Conservation (phyloP, 2,888 invertebrate species). For the Lingula anatina region DNA sequence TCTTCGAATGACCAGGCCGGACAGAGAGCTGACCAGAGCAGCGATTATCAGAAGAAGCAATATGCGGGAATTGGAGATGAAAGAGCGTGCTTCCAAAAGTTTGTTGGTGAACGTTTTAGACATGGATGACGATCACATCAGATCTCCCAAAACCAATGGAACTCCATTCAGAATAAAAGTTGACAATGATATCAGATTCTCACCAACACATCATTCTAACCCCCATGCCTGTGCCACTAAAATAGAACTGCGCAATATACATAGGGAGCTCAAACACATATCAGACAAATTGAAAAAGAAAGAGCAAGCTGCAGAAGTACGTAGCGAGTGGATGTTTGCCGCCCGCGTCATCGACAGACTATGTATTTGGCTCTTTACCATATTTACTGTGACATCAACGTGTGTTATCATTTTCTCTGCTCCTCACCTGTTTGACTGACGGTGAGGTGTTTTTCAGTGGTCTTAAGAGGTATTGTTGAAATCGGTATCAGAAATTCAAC, state of each 20-base stretch:
- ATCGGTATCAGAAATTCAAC: too few species aligned
- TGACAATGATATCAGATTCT: too few species aligned
- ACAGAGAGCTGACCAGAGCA: conserved; percentile 62
- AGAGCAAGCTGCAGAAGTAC: neutral
- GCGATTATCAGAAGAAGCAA: neutral
- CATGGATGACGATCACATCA: neutral
- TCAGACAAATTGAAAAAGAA: neutral
- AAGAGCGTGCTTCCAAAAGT: neutral
- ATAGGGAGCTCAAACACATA: neutral
- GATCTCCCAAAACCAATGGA: neutral
- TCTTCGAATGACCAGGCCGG: conserved; percentile 92
- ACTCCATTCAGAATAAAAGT: too few species aligned
- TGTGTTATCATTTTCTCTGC: conserved; percentile 42
- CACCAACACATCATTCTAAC: neutral
- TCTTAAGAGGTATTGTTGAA: too few species aligned
- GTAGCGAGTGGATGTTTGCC: neutral
- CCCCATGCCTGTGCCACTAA: conserved; percentile 59
- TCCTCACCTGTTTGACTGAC: conserved; percentile 33
- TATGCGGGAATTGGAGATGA: neutral
- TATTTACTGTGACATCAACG: conserved; percentile 70
- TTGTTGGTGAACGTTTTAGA: neutral
- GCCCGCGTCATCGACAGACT: conserved; percentile 41
- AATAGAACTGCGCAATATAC: neutral
- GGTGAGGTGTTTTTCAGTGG: too few species aligned
- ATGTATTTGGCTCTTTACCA: conserved; percentile 86